Evolutionary conservation across 1,140 invertebrate genomes (phyloP), one percentile per base, ranked within the genome.

Genomic region (Drosophila mauritiana): DNA sequence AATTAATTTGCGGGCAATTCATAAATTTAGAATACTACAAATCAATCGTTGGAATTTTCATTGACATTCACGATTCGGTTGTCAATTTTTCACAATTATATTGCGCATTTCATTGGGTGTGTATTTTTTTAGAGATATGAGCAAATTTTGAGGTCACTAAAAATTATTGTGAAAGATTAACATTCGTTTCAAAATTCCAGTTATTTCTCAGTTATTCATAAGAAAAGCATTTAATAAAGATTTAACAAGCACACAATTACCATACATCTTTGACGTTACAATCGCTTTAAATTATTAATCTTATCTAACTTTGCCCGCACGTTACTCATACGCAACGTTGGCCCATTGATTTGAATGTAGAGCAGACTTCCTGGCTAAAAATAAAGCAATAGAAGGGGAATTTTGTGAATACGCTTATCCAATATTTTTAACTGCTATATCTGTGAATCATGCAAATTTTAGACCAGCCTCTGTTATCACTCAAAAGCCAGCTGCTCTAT

Each of bases 241-340:
- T 42, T 56, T 42, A 27, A 27, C 25, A 20, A 37, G 22, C 17
- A 6, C 12, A 8, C 11, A 43, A 37, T 27, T 31, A 25, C 1
- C n/a, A 42, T 34, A 5, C 3, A 34, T 11, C 12, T 39, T 31
- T 36, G n/a, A 46, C 34, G 31, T 17, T 62, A 10, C 20, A 22
- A 31, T 31, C 4, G 17, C 11, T 13, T 15, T 39, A 12, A 17
- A 49, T 34, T 64, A 34, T 13, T 52, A 52, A 52, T 36, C 43
- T 51, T 34, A 65, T 65, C 63, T 13, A 0, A 0, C 4, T 22
- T 20, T 5, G 4, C 5, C 11, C 1, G 5, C 1, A 7, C 8
- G 56, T 78, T 62, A 57, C 64, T 53, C 75, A 78, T 78, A 78
- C 75, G 75, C 57, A 54, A 11, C 1, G 75, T 61, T 43, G 63